Conservation (phyloP, 2,797 vertebrate species). For the Neostethus bicornis region DNA sequence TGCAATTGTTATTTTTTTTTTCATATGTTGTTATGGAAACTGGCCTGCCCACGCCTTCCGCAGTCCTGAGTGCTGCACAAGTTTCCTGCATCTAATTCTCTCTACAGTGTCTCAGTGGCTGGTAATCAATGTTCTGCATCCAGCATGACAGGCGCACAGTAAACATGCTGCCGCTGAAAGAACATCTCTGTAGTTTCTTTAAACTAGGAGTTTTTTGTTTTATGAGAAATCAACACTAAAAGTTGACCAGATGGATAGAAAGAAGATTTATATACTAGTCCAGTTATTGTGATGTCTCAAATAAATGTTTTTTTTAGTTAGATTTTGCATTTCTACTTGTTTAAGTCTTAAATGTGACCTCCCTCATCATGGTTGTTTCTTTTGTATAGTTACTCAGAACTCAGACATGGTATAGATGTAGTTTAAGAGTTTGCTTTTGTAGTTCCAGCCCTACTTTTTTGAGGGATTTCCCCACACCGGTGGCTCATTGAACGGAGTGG, state of each 20-base stretch:
- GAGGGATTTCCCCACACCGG: constrained; percentile 42
- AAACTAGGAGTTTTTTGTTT: not conserved
- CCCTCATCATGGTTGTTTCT: not conserved
- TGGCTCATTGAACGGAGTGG: constrained; percentile 60
- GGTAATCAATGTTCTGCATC: constrained; percentile 25
- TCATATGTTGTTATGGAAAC: constrained; percentile 71
- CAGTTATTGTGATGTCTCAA: constrained; percentile 12
- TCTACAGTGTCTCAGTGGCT: constrained; percentile 14
- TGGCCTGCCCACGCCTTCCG: constrained; percentile 47
- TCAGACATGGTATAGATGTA: not conserved
- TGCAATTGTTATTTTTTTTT: constrained; percentile 15
- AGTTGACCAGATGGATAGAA: constrained; percentile 11
- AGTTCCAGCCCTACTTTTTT: not conserved
- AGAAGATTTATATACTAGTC: constrained; percentile 5
- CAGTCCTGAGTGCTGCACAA: constrained; percentile 33
- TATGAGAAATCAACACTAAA: not conserved
- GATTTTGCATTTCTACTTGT: not conserved
- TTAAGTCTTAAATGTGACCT: too few relatives aligned
- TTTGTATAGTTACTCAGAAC: not conserved
- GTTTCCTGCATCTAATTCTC: constrained; percentile 37
- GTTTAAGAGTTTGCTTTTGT: not conserved
- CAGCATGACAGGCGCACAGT: constrained; percentile 7
- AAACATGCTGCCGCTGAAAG: constrained; percentile 11
- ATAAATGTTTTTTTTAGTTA: not conserved
- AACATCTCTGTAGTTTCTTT: not conserved